Conservation (phyloP, 1,140 invertebrate genomes). For the Drosophila littoralis region DNA sequence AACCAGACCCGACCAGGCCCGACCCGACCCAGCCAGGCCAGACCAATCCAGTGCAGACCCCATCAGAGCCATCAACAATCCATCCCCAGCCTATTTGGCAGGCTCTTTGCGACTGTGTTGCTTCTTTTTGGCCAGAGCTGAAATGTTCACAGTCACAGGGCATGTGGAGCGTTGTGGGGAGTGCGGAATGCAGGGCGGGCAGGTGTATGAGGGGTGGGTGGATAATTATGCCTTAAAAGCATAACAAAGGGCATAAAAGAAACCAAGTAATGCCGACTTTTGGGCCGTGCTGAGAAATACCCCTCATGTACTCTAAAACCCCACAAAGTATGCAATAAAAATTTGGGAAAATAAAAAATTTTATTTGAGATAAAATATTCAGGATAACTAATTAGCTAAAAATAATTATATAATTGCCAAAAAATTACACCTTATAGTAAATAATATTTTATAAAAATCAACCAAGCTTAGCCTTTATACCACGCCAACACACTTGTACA, state of each 20-base stretch:
- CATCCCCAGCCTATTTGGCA: slow-evolving; percentile 19
- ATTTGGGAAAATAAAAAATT: background rate
- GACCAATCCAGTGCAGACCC: background rate
- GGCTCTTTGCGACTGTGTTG: slow-evolving; percentile 8
- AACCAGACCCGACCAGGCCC: background rate
- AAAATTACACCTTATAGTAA: too few relatives aligned
- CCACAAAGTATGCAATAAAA: background rate
- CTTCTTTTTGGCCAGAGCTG: slow-evolving; percentile 12
- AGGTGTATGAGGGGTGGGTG: background rate
- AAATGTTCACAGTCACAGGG: slow-evolving; percentile 13
- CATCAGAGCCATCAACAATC: slow-evolving; percentile 24
- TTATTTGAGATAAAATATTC: background rate
- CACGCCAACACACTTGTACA: background rate
- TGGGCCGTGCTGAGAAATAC: background rate
- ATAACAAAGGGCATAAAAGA: slow-evolving; percentile 22
- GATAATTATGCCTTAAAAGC: slow-evolving; percentile 24
- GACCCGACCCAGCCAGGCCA: background rate
- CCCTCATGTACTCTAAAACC: background rate
- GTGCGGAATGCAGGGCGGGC: background rate
- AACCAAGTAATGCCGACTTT: background rate
- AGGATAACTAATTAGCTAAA: background rate
- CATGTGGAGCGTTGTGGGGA: background rate
- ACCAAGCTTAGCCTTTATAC: background rate
- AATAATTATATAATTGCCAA: too few relatives aligned
- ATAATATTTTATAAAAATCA: background rate